These are phyloP conservation scores for Fregata magnificens DNA, from an alignment of 2,113 vertebrate genomes.

Conservation along the genomic window DNA sequence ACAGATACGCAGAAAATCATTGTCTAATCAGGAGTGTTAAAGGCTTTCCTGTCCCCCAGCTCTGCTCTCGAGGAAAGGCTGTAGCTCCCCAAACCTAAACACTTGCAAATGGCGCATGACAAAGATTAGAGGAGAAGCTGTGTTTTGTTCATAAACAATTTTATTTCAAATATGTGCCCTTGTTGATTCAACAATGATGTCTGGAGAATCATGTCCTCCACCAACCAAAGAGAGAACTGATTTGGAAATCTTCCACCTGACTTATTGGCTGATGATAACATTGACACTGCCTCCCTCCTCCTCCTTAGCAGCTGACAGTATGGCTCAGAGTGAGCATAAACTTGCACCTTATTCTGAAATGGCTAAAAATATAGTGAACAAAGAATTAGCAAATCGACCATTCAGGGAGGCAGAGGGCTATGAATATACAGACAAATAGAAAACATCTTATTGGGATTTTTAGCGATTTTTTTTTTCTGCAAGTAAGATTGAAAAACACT, in stretches of 20 bases:
- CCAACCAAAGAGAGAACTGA: conserved; percentile 57
- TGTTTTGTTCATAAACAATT: conserved; percentile 67
- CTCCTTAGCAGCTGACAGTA: conserved; percentile 7
- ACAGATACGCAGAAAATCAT: rapidly evolving
- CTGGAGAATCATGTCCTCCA: conserved; percentile 63
- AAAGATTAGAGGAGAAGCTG: neutral
- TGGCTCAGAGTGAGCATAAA: conserved; percentile 38
- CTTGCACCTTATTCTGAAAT: conserved; percentile 40
- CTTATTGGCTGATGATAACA: conserved; percentile 19
- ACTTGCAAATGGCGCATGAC: neutral
- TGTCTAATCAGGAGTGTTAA: neutral
- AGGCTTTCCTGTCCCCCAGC: neutral
- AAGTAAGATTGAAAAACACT: conserved; percentile 60
- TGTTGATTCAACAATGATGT: conserved; percentile 61
- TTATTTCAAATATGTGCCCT: conserved; percentile 76
- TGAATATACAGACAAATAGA: conserved; percentile 65
- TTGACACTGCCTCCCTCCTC: neutral
- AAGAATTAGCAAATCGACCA: conserved; percentile 68
- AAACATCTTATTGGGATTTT: conserved; percentile 60
- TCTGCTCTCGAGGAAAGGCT: neutral
- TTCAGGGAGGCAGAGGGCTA: conserved; percentile 62
- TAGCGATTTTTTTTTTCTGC: neutral
- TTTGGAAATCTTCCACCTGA: conserved; percentile 42
- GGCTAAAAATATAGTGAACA: conserved; percentile 58
- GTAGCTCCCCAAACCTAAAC: neutral